These are phyloP conservation scores for Napeogenes sylphis DNA, from an alignment of 2,888 invertebrate genomes.

Conservation along the genomic window DNA sequence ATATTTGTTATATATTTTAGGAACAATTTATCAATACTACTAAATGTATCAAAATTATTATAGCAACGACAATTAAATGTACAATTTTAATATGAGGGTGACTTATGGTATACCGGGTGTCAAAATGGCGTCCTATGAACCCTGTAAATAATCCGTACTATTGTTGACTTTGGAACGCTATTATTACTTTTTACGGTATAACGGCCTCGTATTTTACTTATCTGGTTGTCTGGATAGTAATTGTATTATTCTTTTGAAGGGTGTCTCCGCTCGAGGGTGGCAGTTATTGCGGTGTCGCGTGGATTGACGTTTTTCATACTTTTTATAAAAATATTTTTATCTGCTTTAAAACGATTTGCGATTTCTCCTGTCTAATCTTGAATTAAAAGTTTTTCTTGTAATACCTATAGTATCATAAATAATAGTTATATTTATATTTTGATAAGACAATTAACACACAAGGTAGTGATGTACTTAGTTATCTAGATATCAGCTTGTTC, in stretches of 20 bases:
- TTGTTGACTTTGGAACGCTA: constrained; percentile 73
- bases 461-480: not conserved
- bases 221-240: constrained; percentile 73
- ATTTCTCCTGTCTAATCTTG: not conserved
- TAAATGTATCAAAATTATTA: not conserved
- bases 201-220: constrained; percentile 76
- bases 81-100: constrained; percentile 27
- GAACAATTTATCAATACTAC: not conserved
- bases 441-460: too few species aligned
- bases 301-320: constrained; percentile 25
- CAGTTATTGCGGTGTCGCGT: constrained; percentile 36
- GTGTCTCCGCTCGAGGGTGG: constrained; percentile 33
- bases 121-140: constrained; percentile 42
- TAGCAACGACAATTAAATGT: constrained; percentile 25
- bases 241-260: constrained; percentile 54
- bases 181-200: constrained; percentile 77
- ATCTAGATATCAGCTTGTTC: constrained; percentile 13
- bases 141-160: constrained; percentile 60
- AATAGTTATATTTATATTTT: not conserved
- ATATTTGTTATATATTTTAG: not conserved
- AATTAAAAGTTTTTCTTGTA: not conserved
- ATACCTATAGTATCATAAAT: not conserved
- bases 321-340: constrained; percentile 7
- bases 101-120: constrained; percentile 22
- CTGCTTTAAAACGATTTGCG: not conserved